Conservation (phyloP, 2,888 invertebrate species). For the Cactoblastis cactorum region DNA sequence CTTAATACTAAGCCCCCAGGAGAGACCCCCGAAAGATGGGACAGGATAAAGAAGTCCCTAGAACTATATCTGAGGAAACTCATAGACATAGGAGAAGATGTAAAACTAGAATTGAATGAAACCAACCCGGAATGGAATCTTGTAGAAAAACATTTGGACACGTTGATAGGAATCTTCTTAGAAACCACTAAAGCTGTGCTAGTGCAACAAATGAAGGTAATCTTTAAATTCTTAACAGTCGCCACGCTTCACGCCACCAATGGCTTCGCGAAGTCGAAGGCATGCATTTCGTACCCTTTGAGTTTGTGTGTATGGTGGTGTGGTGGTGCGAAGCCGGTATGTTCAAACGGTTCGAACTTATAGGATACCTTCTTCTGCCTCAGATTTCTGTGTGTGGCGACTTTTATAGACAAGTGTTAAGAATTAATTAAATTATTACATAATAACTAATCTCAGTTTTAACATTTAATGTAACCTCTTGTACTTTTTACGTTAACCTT, state of each 20-base stretch:
- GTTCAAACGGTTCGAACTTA: too few species aligned
- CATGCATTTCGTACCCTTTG: too few species aligned
- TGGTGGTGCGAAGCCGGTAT: too few species aligned
- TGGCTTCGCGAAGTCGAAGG: too few species aligned
- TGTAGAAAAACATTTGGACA: slow-evolving; percentile 65
- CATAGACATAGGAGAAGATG: slow-evolving; percentile 71
- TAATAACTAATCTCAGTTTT: not conserved
- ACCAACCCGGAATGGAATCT: slow-evolving; percentile 59
- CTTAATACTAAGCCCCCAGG: slow-evolving; percentile 71
- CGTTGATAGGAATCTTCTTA: slow-evolving; percentile 75
- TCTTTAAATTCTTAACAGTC: not conserved
- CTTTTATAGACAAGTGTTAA: too few species aligned
- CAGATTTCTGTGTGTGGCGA: too few species aligned
- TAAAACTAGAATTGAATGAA: slow-evolving; percentile 70
- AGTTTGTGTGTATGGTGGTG: too few species aligned
- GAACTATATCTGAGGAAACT: slow-evolving; percentile 68
- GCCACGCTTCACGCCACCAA: too few species aligned
- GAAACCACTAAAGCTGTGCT: slow-evolving; percentile 79
- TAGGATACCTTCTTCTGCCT: too few species aligned
- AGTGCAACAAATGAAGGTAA: slow-evolving; percentile 79
- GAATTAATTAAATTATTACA: not conserved
- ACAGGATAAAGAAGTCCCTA: slow-evolving; percentile 68
- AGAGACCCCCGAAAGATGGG: slow-evolving; percentile 71
- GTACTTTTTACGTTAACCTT: not conserved
- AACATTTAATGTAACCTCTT: not conserved